These are phyloP conservation scores for Platysteira castanea DNA, from an alignment of 2,113 vertebrate genomes.

Conservation along the genomic window DNA sequence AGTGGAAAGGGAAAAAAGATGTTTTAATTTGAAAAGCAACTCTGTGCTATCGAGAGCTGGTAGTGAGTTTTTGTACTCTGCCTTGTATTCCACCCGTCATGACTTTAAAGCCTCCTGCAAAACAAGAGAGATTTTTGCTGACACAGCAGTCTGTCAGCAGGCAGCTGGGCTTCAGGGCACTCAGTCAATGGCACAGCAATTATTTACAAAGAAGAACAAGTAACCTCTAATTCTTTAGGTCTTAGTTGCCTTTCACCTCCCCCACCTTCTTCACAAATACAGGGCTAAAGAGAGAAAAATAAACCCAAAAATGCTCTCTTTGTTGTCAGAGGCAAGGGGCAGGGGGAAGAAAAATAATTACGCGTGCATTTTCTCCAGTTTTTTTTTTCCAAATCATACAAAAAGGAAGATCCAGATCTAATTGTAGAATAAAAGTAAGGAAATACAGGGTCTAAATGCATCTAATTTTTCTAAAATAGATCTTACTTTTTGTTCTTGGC, in stretches of 20 bases:
- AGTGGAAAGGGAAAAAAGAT: background rate
- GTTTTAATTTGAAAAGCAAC: background rate
- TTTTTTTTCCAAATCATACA: background rate
- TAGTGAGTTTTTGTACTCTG: background rate
- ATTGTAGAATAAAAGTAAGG: background rate
- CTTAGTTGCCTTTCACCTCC: background rate
- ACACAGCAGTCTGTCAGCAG: background rate
- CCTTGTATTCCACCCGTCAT: background rate
- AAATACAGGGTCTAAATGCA: background rate
- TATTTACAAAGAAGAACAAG: slow-evolving; percentile 30
- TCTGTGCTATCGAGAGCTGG: background rate
- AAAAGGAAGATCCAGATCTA: background rate
- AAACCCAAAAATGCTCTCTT: background rate
- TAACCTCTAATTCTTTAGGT: background rate
- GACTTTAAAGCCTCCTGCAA: background rate
- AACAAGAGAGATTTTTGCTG: slow-evolving; percentile 1
- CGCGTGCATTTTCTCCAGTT: background rate
- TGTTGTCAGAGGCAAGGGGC: background rate
- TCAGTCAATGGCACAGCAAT: background rate
- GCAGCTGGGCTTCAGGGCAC: background rate
- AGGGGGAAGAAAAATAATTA: background rate
- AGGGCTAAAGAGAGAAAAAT: background rate
- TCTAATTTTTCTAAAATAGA: background rate
- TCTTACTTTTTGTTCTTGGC: background rate
- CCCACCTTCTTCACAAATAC: background rate